Evolutionary conservation across 2,113 vertebrate species (phyloP), one percentile per base, ranked within the genome.

Genomic region (Hyaena hyaena): DNA sequence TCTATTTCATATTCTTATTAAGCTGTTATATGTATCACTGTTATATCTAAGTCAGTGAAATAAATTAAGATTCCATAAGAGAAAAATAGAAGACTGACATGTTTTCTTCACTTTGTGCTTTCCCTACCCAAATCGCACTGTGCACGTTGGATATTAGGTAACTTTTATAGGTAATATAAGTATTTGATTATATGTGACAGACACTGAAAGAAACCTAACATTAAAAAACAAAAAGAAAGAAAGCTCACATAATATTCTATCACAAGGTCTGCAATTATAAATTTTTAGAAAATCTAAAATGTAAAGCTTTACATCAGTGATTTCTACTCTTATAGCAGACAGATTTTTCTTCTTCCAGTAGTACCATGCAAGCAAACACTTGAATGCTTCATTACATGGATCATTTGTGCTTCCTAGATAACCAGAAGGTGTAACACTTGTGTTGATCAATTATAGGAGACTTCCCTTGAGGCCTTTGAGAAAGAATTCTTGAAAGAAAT

Each of bases 401-500:
- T 94, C 86, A n/a, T 97, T 98, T 95, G 82, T 95, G 95, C 86
- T 95, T 97, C 76, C 94, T 48, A 93, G 85, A 91, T 92, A 96
- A 91, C 76, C 96, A 84, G 94, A 96, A 97, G 68, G 45, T 92
- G 12, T 26, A 33, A 95, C 50, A 55, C 24, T 95, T 73, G 19
- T 39, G 5, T 87, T 93, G 53, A 74, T 98, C 93, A 98, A 65
- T 96, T 98, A 92, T 93, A 87, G 55, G 89, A 95, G 45, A 74
- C 81, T 98, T 98, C 92, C 89, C 97, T 66, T 95, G 91, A 97
- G 88, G 31, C 31, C 11, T 7, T 97, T 95, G 65, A 93, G 97
- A 98, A 97, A 94, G 15, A 31, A 76, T 94, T 68, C 89, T 86
- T 90, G 86, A 98, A 98, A 98, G 77, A 97, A 97, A 98, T 19